These are phyloP conservation scores for Cyprinodon diabolis DNA, from an alignment of 2,797 vertebrate species.

Conservation along the genomic window DNA sequence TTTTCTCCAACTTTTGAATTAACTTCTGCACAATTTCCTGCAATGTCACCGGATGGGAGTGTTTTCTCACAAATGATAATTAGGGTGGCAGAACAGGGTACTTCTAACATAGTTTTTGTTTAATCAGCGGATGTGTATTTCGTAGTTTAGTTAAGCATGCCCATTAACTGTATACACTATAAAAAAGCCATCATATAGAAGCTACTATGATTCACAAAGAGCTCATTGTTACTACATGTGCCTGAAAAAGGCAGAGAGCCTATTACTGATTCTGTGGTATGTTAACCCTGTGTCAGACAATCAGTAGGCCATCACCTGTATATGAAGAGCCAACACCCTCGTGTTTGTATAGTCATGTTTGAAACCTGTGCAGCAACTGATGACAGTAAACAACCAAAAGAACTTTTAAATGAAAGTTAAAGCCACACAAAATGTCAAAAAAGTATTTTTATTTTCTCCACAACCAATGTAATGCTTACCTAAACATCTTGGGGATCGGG, in stretches of 20 bases:
- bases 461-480: no score
- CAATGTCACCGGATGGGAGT: conserved; percentile 21
- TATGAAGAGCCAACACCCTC: conserved; percentile 44
- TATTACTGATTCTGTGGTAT: conserved; percentile 27
- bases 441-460: no score
- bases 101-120: conserved; percentile 18
- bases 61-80: conserved; percentile 35
- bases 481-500: no score
- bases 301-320: conserved; percentile 48
- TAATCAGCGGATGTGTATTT: conserved; percentile 48
- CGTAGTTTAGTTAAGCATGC: conserved; percentile 33
- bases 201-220: background rate
- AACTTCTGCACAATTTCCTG: conserved; percentile 27
- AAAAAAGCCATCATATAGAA: background rate
- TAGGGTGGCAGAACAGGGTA: conserved; percentile 34
- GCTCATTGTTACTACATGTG: conserved; percentile 11
- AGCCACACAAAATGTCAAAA: no score
- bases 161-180: conserved; percentile 23
- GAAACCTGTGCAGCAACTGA: conserved; percentile 38
- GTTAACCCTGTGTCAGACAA: conserved; percentile 58
- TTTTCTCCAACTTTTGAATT: conserved; percentile 34
- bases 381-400: conserved; percentile 26
- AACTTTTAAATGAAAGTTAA: no score
- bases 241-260: conserved; percentile 23
- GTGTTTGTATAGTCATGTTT: conserved; percentile 45